A percentile compares a stretch with the other conserved stretches of the same genome.
Evolutionary conservation across 2,113 vertebrate genomes (phyloP).

Genomic region (Synchiropus splendidus): DNA sequence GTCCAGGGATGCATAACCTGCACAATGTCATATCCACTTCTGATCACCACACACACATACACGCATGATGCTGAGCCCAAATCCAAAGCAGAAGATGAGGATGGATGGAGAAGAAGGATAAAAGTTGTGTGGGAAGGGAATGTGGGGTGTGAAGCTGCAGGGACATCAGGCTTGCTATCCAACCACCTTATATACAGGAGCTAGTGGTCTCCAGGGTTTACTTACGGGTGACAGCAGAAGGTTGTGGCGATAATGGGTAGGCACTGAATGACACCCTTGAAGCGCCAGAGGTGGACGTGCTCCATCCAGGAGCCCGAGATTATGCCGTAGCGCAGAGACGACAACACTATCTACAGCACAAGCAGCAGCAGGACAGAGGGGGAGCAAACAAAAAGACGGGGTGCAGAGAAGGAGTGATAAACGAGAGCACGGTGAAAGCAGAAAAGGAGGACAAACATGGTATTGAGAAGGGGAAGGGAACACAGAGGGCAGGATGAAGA

Average conservation of each 20-base stretch:
- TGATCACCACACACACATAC: conserved; percentile 26
- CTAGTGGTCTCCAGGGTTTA: conserved; percentile 41
- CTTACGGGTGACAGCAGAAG: conserved; percentile 82
- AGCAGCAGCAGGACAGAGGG: conserved; percentile 29
- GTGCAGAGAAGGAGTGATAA: conserved; percentile 9
- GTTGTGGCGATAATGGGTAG: conserved; percentile 75
- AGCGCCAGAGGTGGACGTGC: conserved; percentile 70
- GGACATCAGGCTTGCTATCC: conserved; percentile 6
- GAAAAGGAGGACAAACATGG: conserved; percentile 8
- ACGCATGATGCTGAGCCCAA: conserved; percentile 3
- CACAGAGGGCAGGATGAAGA: conserved; percentile 27
- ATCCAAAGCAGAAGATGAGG: conserved; percentile 22
- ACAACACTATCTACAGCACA: conserved; percentile 64
- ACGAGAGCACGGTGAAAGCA: conserved; percentile 5
- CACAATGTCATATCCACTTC: conserved; percentile 5
- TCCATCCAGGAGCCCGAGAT: conserved; percentile 62
- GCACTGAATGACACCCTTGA: conserved; percentile 71
- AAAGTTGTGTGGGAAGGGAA: conserved; percentile 4
- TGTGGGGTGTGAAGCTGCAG: conserved; percentile 11
- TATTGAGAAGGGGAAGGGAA: conserved; percentile 13
- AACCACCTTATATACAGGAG: conserved; percentile 17
- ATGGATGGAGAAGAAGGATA: conserved; percentile 7
- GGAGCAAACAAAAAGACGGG: conserved; percentile 12
- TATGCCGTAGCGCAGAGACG: conserved; percentile 67
- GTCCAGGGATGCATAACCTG: too few relatives aligned